Percentiles rank a stretch among this genome's conserved stretches.
Evolutionary conservation across 1,140 invertebrate genomes (phyloP).

Genomic region (Gryllus bimaculatus): DNA sequence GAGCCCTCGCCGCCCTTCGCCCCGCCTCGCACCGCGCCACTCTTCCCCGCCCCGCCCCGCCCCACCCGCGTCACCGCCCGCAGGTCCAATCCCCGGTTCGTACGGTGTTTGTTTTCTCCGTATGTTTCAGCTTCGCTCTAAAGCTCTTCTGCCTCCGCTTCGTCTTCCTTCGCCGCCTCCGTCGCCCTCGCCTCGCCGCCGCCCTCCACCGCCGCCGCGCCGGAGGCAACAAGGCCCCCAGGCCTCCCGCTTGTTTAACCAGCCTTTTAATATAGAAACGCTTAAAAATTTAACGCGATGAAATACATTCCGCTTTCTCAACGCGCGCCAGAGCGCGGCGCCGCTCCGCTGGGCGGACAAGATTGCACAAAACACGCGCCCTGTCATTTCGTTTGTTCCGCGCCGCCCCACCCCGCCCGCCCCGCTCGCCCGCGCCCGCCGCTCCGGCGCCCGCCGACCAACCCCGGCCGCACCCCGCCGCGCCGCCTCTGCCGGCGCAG

Average conservation of each 20-base stretch:
- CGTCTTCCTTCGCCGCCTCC: not conserved
- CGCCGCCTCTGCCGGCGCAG: not conserved
- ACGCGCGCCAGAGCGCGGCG: slow-evolving; percentile 14
- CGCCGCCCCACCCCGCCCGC: not conserved
- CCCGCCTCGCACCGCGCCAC: too few species aligned
- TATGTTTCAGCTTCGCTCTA: slow-evolving; percentile 7
- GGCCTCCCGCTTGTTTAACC: slow-evolving; percentile 35
- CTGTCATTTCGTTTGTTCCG: not conserved
- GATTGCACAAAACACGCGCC: not conserved
- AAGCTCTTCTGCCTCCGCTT: not conserved
- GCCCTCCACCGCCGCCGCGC: too few species aligned
- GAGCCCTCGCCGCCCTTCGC: too few species aligned
- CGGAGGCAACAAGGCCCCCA: slow-evolving; percentile 14
- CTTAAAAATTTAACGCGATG: slow-evolving; percentile 40
- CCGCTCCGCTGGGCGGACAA: not conserved
- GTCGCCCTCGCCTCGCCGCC: not conserved
- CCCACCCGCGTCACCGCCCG: not conserved
- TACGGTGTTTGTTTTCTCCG: slow-evolving; percentile 17
- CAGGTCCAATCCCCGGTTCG: not conserved
- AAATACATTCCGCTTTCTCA: slow-evolving; percentile 31
- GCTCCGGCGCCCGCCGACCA: not conserved
- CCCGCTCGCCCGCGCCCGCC: not conserved
- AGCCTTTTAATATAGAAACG: slow-evolving; percentile 44
- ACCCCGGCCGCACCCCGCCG: too few species aligned
- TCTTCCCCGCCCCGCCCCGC: too few species aligned